Conservation (phyloP, 2,797 vertebrate genomes). For the Schizothorax lantsangensis region DNA sequence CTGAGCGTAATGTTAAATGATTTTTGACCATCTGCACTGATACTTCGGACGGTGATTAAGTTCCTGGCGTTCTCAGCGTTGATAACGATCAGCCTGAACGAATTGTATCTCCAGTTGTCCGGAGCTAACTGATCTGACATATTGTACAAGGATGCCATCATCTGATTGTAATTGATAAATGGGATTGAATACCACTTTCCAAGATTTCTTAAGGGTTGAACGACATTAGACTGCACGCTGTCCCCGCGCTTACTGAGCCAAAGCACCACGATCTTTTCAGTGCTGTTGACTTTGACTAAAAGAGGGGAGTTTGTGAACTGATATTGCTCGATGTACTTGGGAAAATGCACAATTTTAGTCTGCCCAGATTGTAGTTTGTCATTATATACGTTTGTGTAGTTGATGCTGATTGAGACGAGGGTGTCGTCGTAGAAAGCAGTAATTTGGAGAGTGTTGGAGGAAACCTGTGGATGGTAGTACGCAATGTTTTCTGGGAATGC, state of each 20-base stretch:
- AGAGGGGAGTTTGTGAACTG: accelerated
- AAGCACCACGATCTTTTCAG: slow-evolving; percentile 49
- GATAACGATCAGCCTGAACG: slow-evolving; percentile 70
- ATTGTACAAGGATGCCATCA: not conserved
- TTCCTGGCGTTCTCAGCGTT: not conserved
- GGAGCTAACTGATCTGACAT: too few relatives aligned
- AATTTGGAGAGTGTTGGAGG: slow-evolving; percentile 50
- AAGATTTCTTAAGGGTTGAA: slow-evolving; percentile 60
- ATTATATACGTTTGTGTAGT: accelerated
- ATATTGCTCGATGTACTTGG: not conserved
- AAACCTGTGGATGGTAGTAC: slow-evolving; percentile 50
- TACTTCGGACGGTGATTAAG: not conserved
- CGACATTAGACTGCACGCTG: slow-evolving; percentile 67
- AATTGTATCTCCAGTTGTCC: slow-evolving; percentile 40
- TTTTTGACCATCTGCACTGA: accelerated
- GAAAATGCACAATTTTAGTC: accelerated
- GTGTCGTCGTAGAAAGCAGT: slow-evolving; percentile 32
- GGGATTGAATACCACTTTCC: slow-evolving; percentile 67
- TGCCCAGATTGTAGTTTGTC: accelerated
- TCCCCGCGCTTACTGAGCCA: slow-evolving; percentile 38
- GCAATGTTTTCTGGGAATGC: slow-evolving; percentile 78
- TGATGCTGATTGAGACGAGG: accelerated
- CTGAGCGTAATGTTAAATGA: accelerated
- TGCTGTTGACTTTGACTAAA: slow-evolving; percentile 55
- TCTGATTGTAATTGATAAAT: not conserved